phyloP scores from a whole-genome alignment of 1,140 invertebrate genomes.

The Artemia franciscana region DNA sequence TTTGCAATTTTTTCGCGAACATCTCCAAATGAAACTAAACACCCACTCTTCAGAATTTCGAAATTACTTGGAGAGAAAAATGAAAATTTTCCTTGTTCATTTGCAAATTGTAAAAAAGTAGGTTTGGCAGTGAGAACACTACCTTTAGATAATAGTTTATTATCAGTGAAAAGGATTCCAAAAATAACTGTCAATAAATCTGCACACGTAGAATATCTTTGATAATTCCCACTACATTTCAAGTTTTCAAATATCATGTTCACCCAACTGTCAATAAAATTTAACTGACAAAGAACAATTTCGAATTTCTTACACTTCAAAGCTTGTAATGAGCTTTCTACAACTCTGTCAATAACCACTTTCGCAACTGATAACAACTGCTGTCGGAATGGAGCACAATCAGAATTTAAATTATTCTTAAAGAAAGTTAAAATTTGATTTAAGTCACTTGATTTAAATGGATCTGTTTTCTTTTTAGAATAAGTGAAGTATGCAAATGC shows the following conservation, averaged over 20 bases:
- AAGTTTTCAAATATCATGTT: slow-evolving; percentile 3
- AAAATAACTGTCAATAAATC: not conserved
- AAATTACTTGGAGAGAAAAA: not conserved
- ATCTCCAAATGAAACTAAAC: slow-evolving; percentile 21
- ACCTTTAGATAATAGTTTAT: slow-evolving; percentile 2
- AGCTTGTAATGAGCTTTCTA: slow-evolving; percentile 5
- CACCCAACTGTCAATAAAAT: not conserved
- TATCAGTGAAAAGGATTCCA: not conserved
- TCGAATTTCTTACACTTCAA: not conserved
- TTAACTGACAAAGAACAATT: not conserved
- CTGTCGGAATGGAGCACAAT: slow-evolving; percentile 6
- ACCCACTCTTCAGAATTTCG: not conserved
- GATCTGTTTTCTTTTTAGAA: slow-evolving; percentile 7
- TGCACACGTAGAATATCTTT: not conserved
- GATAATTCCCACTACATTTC: slow-evolving; percentile 2
- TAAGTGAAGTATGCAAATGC: slow-evolving; percentile 3
- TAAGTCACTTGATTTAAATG: not conserved
- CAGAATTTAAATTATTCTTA: slow-evolving; percentile 3
- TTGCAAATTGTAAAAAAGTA: not conserved
- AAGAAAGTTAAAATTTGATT: slow-evolving; percentile 1
- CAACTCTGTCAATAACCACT: slow-evolving; percentile 1
- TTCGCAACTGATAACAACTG: slow-evolving; percentile 3
- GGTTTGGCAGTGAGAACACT: not conserved
- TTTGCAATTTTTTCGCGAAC: slow-evolving; percentile 21
- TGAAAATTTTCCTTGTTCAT: not conserved